Conservation (phyloP, 2,888 invertebrate genomes). For the Bembecia ichneumoniformis region DNA sequence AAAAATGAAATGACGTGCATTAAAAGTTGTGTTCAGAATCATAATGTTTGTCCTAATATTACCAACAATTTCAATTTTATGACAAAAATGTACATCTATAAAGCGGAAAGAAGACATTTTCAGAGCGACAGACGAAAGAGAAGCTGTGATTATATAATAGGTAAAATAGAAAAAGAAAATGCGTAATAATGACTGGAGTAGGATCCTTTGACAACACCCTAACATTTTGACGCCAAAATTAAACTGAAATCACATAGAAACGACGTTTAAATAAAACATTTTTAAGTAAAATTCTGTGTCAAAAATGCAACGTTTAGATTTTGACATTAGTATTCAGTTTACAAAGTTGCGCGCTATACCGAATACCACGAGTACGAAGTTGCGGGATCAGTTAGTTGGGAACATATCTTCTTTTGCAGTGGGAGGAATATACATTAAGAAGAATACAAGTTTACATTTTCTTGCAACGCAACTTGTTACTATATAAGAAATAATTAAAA, state of each 20-base stretch:
- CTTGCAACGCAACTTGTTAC: no score
- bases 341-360: no score
- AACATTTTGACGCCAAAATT: constrained; percentile 8
- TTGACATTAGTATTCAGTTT: no score
- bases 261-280: not conserved
- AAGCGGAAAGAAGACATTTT: constrained; percentile 35
- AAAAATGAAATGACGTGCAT: not conserved
- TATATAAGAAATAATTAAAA: no score
- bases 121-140: constrained; percentile 29
- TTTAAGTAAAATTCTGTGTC: no score
- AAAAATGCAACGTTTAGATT: no score
- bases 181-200: constrained; percentile 52
- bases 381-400: no score
- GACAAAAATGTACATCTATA: constrained; percentile 8
- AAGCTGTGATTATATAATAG: constrained; percentile 32
- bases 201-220: constrained; percentile 23
- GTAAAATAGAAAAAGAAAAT: constrained; percentile 12
- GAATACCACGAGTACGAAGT: no score
- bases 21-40: not conserved
- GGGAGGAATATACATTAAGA: no score
- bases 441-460: no score
- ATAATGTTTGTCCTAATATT: no score
- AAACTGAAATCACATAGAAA: not conserved
- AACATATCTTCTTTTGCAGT: no score
- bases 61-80: not conserved